phyloP scores from a whole-genome alignment of 2,888 invertebrate genomes.

The Tipula vernalis region DNA sequence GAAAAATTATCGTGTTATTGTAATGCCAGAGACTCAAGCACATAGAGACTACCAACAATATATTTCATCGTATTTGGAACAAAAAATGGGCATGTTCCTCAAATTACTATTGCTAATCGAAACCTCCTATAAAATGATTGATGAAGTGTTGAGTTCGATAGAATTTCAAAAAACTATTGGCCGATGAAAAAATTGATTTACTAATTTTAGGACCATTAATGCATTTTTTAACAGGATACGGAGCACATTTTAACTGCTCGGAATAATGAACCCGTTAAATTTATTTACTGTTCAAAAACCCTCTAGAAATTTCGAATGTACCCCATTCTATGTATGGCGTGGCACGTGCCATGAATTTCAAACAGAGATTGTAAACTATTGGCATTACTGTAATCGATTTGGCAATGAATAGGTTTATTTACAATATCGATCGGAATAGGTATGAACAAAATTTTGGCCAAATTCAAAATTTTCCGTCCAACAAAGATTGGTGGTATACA shows the following conservation, averaged over 20 bases:
- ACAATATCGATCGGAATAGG: background rate
- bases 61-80: background rate
- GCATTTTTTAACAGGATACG: background rate
- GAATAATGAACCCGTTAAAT: too few species aligned
- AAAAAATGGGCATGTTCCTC: background rate
- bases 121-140: background rate
- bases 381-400: background rate
- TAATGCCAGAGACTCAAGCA: background rate
- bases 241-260: background rate
- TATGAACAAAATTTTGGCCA: background rate
- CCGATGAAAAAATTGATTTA: slow-evolving; percentile 15
- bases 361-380: slow-evolving; percentile 8
- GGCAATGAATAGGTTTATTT: background rate
- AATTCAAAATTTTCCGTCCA: slow-evolving; percentile 13
- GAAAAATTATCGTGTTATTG: slow-evolving; percentile 9
- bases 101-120: background rate
- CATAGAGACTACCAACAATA: background rate
- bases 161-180: slow-evolving; percentile 5
- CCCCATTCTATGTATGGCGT: background rate
- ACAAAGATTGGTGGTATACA: slow-evolving; percentile 24
- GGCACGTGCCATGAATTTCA: slow-evolving; percentile 6
- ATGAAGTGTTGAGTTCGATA: background rate
- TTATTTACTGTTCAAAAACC: slow-evolving; percentile 11
- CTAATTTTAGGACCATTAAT: slow-evolving; percentile 13
- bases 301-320: slow-evolving; percentile 8